Evolutionary conservation across 2,797 vertebrate species (phyloP), one percentile per base, ranked within the genome.

Genomic region (Heterohyrax brucei): DNA sequence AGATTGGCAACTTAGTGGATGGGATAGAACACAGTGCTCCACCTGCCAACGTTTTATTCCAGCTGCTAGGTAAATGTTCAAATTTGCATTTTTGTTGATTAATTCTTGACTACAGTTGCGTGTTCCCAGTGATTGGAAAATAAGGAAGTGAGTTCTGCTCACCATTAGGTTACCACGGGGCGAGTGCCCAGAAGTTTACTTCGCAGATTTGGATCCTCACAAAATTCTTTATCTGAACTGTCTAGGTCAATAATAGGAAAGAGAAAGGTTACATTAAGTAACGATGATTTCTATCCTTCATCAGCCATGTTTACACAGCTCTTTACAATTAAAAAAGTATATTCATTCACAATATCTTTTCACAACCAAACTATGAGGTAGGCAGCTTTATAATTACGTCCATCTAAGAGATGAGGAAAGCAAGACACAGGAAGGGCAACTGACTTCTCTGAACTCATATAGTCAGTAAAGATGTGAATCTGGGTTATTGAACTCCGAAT

Each of bases 351-450:
- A 68, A 3, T 9, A 9, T 68, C n/a, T 81, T 72, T 91, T 79
- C 30, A 61, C 6, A 80, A 44, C 24, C 62, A 59, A 84, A 22
- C 26, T 10, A 22, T 10, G n/a, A 75, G 24, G 24, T 18, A 70
- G 83, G 16, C 59, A 89, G 73, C 10, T 56, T 79, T 39, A 73
- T 91, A 68, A 62, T 48, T 46, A 44, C 22, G 53, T 91, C 19
- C 68, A 5, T 4, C 66, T 92, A 70, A 87, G 82, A 91, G 46
- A 70, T 70, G 68, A 93, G 21, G 48, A 73, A 87, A 95, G 73
- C 6, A 61, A 88, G 66, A 84, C 5, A 59, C 4, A 39, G 56
- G 79, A 84, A 87, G 30, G 26, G n/a, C 10, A 73, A n/a, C 22
- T 83, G 30, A 87, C n/a, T 94, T 93, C 48, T 85, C 53, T 77